These are phyloP conservation scores for Phenacoccus solenopsis DNA, from an alignment of 1,140 invertebrate species.

Conservation along the genomic window DNA sequence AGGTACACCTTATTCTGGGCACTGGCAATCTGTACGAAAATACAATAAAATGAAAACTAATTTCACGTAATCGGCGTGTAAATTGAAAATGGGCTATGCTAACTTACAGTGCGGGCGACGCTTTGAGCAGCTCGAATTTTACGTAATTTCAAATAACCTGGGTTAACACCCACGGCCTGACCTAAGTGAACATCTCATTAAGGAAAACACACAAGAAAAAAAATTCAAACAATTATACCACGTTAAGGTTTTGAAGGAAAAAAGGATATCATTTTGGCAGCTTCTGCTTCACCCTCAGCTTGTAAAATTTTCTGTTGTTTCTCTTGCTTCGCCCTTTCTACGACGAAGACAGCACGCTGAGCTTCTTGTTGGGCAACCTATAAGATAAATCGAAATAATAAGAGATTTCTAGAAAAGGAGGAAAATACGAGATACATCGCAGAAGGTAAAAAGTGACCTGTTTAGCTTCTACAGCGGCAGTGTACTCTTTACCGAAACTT, in stretches of 20 bases:
- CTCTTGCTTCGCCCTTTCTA: conserved; percentile 95
- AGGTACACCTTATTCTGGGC: conserved; percentile 93
- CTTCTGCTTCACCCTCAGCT: conserved; percentile 98
- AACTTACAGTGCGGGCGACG: conserved; percentile 85
- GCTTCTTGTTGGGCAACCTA: conserved; percentile 96
- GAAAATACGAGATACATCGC: too few relatives aligned
- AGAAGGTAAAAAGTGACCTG: conserved; percentile 55
- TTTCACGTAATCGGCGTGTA: too few relatives aligned
- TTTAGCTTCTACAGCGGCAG: conserved; percentile 98
- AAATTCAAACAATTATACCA: neutral
- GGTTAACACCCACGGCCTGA: conserved; percentile 84
- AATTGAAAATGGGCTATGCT: neutral
- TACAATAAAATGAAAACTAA: neutral
- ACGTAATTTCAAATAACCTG: conserved; percentile 92
- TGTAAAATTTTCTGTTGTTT: conserved; percentile 99
- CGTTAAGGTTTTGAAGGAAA: conserved; percentile 19
- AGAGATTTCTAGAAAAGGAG: neutral
- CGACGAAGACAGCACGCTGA: conserved; percentile 93
- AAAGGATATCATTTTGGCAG: conserved; percentile 92
- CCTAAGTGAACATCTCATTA: conserved; percentile 70
- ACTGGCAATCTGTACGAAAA: conserved; percentile 61
- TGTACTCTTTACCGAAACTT: conserved; percentile 97
- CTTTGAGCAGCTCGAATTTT: conserved; percentile 95
- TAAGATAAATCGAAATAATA: too few relatives aligned
- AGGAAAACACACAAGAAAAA: conserved; percentile 37